Evolutionary conservation across 2,113 vertebrate genomes (phyloP).

Genomic region (Vimba vimba): DNA sequence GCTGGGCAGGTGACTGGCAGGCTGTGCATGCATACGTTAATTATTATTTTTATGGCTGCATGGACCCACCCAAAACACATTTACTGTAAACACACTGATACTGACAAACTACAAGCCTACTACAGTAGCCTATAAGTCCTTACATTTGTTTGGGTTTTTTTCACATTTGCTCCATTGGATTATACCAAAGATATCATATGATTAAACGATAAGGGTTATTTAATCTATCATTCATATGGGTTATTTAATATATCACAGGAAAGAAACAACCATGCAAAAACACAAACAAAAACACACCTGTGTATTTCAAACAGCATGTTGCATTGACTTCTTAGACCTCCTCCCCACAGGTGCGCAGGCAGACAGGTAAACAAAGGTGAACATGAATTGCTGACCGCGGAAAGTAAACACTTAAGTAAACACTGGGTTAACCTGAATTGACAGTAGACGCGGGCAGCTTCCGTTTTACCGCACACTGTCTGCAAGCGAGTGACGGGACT

Average conservation of each 20-base stretch:
- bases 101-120: neutral
- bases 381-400: neutral
- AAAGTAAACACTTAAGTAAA: neutral
- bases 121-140: no score
- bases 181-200: neutral
- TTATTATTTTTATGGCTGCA: conserved; percentile 15
- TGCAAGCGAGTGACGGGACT: neutral
- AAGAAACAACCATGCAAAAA: neutral
- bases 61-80: neutral
- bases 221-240: neutral
- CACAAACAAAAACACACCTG: neutral
- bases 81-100: conserved; percentile 17
- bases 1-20: neutral
- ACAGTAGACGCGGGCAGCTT: no score
- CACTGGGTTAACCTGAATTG: neutral
- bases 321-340: neutral
- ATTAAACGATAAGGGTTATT: neutral
- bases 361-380: conserved; percentile 1
- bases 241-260: neutral
- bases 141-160: neutral
- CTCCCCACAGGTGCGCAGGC: neutral
- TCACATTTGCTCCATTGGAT: neutral
- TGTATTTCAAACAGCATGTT: neutral
- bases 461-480: neutral
- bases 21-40: neutral